These are phyloP conservation scores for Myripristis jacobus DNA, from an alignment of 2,797 vertebrate species.

Conservation along the genomic window DNA sequence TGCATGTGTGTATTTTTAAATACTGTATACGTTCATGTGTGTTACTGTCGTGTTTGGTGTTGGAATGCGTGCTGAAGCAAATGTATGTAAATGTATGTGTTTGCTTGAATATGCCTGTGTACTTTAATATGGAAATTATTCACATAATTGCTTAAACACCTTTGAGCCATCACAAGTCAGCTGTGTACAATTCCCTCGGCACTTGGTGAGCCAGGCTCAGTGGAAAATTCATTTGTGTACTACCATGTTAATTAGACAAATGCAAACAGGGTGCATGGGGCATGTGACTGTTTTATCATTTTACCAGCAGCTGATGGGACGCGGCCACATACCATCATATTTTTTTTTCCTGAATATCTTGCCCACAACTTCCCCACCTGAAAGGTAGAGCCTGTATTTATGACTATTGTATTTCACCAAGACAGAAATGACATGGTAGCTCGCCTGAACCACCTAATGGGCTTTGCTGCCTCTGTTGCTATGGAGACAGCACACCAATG, in stretches of 20 bases:
- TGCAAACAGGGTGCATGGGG: slow-evolving; percentile 83
- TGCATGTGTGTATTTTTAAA: slow-evolving; percentile 7
- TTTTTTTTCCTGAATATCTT: slow-evolving; percentile 39
- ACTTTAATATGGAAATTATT: slow-evolving; percentile 74
- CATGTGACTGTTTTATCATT: slow-evolving; percentile 74
- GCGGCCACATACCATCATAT: slow-evolving; percentile 29
- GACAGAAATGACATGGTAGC: slow-evolving; percentile 81
- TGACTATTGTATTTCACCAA: slow-evolving; percentile 84
- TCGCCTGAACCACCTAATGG: slow-evolving; percentile 85
- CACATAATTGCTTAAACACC: slow-evolving; percentile 82
- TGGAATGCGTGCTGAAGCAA: slow-evolving; percentile 34
- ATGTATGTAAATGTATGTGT: slow-evolving; percentile 61
- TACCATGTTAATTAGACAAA: slow-evolving; percentile 92
- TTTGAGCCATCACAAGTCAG: slow-evolving; percentile 87
- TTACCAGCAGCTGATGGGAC: slow-evolving; percentile 84
- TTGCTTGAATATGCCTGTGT: slow-evolving; percentile 43
- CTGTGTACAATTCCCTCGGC: slow-evolving; percentile 88
- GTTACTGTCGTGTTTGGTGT: slow-evolving; percentile 3
- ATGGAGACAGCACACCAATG: slow-evolving; percentile 87
- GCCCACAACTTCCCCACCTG: slow-evolving; percentile 84
- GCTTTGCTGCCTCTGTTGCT: slow-evolving; percentile 88
- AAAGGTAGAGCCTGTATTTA: slow-evolving; percentile 70
- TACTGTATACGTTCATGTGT: slow-evolving; percentile 7
- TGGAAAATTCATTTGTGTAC: slow-evolving; percentile 71
- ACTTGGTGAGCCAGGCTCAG: slow-evolving; percentile 46